phyloP scores from a whole-genome alignment of 2,113 vertebrate genomes.

The Cromileptes altivelis region DNA sequence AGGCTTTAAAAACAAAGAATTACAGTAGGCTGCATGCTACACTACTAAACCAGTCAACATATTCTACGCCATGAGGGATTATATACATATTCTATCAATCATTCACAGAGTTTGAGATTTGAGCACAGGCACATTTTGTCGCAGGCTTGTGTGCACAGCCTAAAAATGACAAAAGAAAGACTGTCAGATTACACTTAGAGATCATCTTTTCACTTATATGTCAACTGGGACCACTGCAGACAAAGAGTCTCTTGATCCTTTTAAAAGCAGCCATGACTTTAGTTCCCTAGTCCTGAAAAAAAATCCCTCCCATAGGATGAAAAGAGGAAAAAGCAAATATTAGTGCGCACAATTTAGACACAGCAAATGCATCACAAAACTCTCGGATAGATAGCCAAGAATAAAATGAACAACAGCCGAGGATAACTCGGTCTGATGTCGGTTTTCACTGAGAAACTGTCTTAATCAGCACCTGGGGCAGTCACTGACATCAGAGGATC shows the following conservation, averaged over 20 bases:
- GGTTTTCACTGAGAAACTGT: constrained; percentile 52
- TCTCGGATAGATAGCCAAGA: not conserved
- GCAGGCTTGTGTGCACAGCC: not conserved
- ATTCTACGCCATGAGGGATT: not conserved
- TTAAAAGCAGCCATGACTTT: not conserved
- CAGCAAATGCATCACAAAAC: constrained; percentile 19
- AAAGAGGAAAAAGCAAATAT: constrained; percentile 4
- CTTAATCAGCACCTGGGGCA: constrained; percentile 72
- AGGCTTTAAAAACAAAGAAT: constrained; percentile 66
- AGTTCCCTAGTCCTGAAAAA: not conserved
- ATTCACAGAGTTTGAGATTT: not conserved
- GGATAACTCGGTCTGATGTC: constrained; percentile 38
- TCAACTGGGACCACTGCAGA: not conserved
- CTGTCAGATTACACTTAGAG: constrained; percentile 2
- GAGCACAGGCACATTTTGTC: not conserved
- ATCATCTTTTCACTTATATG: not conserved
- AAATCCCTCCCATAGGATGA: not conserved
- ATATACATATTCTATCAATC: not conserved
- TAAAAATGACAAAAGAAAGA: not conserved
- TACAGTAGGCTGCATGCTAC: constrained; percentile 30
- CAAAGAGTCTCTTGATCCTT: not conserved
- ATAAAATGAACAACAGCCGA: constrained; percentile 7
- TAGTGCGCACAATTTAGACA: constrained; percentile 13
- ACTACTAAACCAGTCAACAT: constrained; percentile 19
- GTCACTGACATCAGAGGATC: constrained; percentile 55